Percentiles rank a stretch among this genome's conserved stretches.
Conservation (phyloP, 2,888 invertebrate genomes). For the Macroteleia sp. region DNA sequence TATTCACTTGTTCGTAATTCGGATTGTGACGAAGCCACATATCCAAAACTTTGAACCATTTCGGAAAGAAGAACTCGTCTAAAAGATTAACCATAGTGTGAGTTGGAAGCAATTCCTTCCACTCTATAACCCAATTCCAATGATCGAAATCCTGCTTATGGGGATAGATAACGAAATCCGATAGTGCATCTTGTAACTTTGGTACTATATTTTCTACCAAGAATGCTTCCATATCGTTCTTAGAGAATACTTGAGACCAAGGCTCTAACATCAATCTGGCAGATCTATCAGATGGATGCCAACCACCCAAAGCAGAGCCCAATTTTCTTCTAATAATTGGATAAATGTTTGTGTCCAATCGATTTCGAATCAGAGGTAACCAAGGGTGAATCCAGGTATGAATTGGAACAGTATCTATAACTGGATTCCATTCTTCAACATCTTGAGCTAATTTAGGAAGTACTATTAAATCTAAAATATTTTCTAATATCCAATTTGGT, state of each 20-base stretch:
- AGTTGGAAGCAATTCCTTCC: conserved; percentile 93
- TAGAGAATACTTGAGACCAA: conserved; percentile 92
- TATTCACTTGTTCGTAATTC: conserved; percentile 94
- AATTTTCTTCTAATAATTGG: conserved; percentile 96
- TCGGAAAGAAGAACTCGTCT: conserved; percentile 95
- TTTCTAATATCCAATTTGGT: conserved; percentile 93
- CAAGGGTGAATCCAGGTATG: conserved; percentile 99
- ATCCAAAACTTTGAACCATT: conserved; percentile 93
- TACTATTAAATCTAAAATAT: conserved; percentile 92
- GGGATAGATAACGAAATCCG: conserved; percentile 89
- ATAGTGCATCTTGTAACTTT: conserved; percentile 89
- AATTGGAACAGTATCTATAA: conserved; percentile 96
- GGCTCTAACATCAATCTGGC: conserved; percentile 96
- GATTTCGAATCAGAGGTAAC: conserved; percentile 92
- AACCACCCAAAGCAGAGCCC: conserved; percentile 93
- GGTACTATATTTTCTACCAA: conserved; percentile 94
- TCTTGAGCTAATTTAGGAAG: conserved; percentile 90
- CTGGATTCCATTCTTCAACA: conserved; percentile 97
- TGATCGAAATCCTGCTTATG: conserved; percentile 91
- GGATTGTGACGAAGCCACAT: conserved; percentile 96
- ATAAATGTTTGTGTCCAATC: conserved; percentile 88
- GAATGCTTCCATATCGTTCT: conserved; percentile 91
- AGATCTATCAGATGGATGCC: conserved; percentile 98
- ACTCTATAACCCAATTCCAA: conserved; percentile 97
- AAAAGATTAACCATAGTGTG: conserved; percentile 91